A percentile compares a stretch with the other conserved stretches of the same genome.
phyloP scores from a whole-genome alignment of 2,797 vertebrate species.

The Lutjanus campechanus region DNA sequence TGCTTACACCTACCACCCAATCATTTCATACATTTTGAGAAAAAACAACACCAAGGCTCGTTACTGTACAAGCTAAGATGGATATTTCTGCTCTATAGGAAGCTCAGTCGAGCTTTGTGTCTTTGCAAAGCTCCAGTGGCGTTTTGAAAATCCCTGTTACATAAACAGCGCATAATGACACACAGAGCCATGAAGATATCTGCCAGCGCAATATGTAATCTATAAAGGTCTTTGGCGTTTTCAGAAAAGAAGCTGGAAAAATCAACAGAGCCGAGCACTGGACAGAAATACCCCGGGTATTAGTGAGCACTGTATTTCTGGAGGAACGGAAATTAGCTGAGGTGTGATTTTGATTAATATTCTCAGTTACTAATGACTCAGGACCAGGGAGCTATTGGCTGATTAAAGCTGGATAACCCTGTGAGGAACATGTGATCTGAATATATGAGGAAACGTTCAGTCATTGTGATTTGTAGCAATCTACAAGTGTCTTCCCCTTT shows the following conservation, averaged over 20 bases:
- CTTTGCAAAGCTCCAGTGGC: conserved; percentile 27
- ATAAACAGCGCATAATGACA: conserved; percentile 39
- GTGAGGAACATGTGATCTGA: conserved; percentile 16
- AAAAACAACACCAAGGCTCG: conserved; percentile 2
- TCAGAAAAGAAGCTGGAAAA: conserved; percentile 25
- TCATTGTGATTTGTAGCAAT: conserved; percentile 13
- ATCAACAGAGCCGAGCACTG: conserved; percentile 27
- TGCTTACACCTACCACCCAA: neutral
- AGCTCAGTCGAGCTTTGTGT: conserved; percentile 29
- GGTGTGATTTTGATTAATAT: conserved; percentile 72
- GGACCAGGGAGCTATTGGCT: conserved; percentile 35
- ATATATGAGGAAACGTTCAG: conserved; percentile 4
- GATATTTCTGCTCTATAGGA: conserved; percentile 14
- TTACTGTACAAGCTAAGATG: conserved; percentile 20
- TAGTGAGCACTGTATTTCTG: conserved; percentile 61
- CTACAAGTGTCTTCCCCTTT: neutral
- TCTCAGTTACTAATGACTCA: conserved; percentile 52
- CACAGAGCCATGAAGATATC: conserved; percentile 2
- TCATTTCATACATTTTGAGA: conserved; percentile 11
- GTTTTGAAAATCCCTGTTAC: conserved; percentile 38
- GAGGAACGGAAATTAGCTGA: conserved; percentile 69
- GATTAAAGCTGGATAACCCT: conserved; percentile 13
- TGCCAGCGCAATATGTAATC: conserved; percentile 15
- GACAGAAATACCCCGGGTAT: conserved; percentile 58
- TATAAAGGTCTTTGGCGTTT: conserved; percentile 36